These are phyloP conservation scores for Tragelaphus scriptus DNA, from an alignment of 2,113 vertebrate species.

Conservation along the genomic window DNA sequence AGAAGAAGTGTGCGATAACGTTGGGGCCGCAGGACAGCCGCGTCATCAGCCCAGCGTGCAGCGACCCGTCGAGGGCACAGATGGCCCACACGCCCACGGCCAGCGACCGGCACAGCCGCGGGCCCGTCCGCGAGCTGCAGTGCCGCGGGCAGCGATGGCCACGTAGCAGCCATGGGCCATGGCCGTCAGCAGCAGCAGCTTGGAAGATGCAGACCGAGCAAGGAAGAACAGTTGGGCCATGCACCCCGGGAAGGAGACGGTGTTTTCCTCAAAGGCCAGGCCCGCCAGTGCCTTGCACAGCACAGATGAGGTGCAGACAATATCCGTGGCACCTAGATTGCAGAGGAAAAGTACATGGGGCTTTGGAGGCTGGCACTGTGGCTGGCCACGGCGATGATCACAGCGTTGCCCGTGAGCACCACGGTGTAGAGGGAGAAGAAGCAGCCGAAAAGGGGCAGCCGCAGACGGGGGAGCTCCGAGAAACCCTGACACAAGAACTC, in stretches of 20 bases:
- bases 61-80: neutral
- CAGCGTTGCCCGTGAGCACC: neutral
- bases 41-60: constrained; percentile 15
- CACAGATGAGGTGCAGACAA: constrained; percentile 26
- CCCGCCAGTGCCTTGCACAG: constrained; percentile 24
- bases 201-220: neutral
- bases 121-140: neutral
- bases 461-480: neutral
- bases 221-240: constrained; percentile 32
- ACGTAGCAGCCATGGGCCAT: neutral
- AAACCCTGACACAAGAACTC: neutral
- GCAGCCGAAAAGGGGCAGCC: neutral
- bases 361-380: constrained; percentile 32
- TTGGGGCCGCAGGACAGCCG: neutral
- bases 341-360: constrained; percentile 46
- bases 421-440: neutral
- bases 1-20: constrained; percentile 31
- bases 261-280: neutral
- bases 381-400: neutral
- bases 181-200: neutral
- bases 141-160: neutral
- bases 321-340: constrained; percentile 24
- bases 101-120: neutral
- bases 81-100: neutral
- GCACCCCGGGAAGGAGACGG: constrained; percentile 38